Base-by-base conservation (phyloP, 2,888 invertebrate species). In the Aphrophora alni region DNA sequence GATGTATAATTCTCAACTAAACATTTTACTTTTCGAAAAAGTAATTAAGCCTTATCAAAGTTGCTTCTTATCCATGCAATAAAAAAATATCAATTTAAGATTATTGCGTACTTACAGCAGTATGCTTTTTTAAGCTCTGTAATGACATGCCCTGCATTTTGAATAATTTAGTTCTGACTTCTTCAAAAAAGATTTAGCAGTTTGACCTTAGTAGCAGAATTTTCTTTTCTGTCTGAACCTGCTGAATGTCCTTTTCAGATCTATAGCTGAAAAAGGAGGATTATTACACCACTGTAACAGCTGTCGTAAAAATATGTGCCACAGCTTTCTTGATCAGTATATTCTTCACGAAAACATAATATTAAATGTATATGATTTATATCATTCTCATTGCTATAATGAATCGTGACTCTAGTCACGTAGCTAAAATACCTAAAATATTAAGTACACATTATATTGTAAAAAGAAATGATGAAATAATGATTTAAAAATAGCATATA, bases 41-140 rank as follows among this genome's bases (percentile, higher is more conserved):
- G n/a, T n/a, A n/a, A n/a, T n/a, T 33, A 33, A 8, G 33, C 33
- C 33, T n/a, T 5, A 33, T 33, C 33, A 33, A 33, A 5, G 33
- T 33, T 8, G 8, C 8, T 33, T 33, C 33, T n/a, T 33, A 33
- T 33, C 33, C 33, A 33, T 5, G 33, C 8, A 33, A 33, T n/a
- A 33, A 33, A 33, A 33, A 5, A 33, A 3, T 33, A 33, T 33
- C 8, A 33, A 8, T 70, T 8, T 26, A 80, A 70, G 77, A 77
- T 70, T 73, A 77, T 70, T 73, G 80, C 81, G 80, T 86, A 91
- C 93, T 93, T 90, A 95, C 95, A 86, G 95, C 93, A 85, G 93
- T 94, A 88, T 95, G 94, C 88, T 93, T 95, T 87, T 93, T 94
- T 83, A 95, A 88, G 86, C 93, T 93, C 76, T 91, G 88, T 25